These are phyloP conservation scores for Himalopsyche japonica DNA, from an alignment of 2,888 invertebrate species.

Conservation along the genomic window DNA sequence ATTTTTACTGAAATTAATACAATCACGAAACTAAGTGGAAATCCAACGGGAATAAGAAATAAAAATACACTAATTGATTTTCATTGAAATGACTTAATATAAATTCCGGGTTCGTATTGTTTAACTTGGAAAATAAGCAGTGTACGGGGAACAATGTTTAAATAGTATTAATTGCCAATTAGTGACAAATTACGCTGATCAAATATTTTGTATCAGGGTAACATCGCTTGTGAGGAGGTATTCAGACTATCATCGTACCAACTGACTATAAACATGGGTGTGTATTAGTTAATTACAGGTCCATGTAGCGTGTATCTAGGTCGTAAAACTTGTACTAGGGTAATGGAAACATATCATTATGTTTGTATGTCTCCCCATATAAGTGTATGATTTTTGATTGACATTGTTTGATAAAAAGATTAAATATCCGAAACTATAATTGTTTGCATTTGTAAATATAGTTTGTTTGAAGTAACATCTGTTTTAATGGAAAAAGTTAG, in stretches of 20 bases:
- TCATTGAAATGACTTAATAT: not conserved
- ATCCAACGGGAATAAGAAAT: too few species aligned
- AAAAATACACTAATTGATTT: too few species aligned
- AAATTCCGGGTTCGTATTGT: not conserved
- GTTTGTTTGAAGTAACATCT: not conserved
- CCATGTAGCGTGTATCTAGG: slow-evolving; percentile 19
- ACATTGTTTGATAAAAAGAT: not conserved
- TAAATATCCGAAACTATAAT: not conserved
- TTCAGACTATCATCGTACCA: not conserved
- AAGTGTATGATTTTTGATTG: not conserved
- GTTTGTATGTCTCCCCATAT: not conserved
- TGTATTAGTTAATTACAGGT: slow-evolving; percentile 30
- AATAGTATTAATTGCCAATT: not conserved
- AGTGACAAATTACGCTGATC: not conserved
- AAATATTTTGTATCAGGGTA: not conserved
- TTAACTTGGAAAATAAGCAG: not conserved
- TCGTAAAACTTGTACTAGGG: slow-evolving; percentile 15
- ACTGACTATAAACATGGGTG: slow-evolving; percentile 14
- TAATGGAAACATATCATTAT: not conserved
- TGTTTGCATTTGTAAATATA: not conserved
- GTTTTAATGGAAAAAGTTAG: not conserved
- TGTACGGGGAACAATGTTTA: not conserved
- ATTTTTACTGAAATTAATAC: too few species aligned
- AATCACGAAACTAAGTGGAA: too few species aligned
- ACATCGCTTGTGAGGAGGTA: not conserved